These are phyloP conservation scores for Labrus mixtus DNA, from an alignment of 2,113 vertebrate species.

Conservation along the genomic window DNA sequence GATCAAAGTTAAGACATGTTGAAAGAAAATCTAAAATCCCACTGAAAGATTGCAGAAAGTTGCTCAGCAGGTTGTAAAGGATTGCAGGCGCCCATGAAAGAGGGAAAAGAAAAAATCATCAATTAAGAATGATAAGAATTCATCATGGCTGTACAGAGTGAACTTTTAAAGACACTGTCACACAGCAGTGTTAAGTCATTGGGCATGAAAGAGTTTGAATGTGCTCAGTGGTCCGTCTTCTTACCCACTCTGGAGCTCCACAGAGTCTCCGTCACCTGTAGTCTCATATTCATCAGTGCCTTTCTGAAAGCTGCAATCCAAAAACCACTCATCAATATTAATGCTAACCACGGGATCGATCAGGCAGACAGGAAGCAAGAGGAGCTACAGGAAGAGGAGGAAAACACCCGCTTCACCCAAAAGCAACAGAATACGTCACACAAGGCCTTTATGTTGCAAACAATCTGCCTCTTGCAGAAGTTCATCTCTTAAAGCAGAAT, in stretches of 20 bases:
- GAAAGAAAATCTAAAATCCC: background rate
- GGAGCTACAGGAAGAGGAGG: background rate
- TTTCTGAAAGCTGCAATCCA: slow-evolving; percentile 70
- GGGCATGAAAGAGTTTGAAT: background rate
- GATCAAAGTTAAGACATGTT: background rate
- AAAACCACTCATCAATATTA: slow-evolving; percentile 56
- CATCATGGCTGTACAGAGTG: background rate
- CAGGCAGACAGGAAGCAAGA: background rate
- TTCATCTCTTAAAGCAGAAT: background rate
- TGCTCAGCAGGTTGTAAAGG: background rate
- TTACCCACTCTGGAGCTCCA: slow-evolving; percentile 63
- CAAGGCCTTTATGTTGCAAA: too few species aligned
- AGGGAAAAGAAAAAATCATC: background rate
- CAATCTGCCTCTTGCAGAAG: too few species aligned
- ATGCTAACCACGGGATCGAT: background rate
- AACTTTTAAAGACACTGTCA: background rate
- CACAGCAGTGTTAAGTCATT: background rate
- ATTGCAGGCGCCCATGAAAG: background rate
- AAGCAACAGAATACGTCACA: background rate
- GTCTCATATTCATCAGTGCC: background rate
- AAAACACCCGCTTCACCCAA: background rate
- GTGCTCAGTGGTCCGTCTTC: slow-evolving; percentile 26
- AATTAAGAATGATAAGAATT: background rate
- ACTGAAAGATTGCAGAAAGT: background rate
- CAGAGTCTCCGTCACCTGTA: slow-evolving; percentile 6